These are phyloP conservation scores for Teleogryllus oceanicus DNA, from an alignment of 2,888 invertebrate genomes.

Conservation along the genomic window DNA sequence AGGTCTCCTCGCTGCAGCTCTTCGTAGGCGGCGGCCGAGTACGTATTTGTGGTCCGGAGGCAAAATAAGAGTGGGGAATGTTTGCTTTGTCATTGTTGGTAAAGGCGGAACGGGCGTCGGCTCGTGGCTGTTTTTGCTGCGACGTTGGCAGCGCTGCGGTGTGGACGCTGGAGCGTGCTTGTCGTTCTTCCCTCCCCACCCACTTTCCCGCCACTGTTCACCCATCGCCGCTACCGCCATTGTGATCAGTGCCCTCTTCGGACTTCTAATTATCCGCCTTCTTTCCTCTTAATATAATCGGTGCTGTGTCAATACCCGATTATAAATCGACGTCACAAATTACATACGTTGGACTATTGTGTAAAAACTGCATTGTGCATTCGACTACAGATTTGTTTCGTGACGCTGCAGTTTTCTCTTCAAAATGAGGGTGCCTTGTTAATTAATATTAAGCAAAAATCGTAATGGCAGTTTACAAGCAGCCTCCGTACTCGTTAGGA, in stretches of 20 bases:
- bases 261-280: neutral
- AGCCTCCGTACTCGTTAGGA: neutral
- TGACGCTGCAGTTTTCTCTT: neutral
- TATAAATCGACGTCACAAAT: neutral
- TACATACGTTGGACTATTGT: neutral
- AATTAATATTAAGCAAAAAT: slow-evolving; percentile 1
- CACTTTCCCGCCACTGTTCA: too few relatives aligned
- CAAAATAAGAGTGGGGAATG: neutral
- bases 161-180: neutral
- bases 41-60: neutral
- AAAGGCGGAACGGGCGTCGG: slow-evolving; percentile 1
- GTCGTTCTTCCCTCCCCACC: neutral
- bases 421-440: neutral
- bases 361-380: slow-evolving; percentile 7
- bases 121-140: neutral
- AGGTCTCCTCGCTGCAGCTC: neutral
- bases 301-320: neutral
- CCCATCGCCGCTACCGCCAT: neutral
- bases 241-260: neutral
- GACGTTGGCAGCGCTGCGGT: neutral
- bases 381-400: neutral
- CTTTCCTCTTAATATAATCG: neutral
- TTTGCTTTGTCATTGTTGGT: slow-evolving; percentile 18
- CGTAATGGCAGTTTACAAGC: neutral
- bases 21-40: neutral